Evolutionary conservation across 37 sponge, comb jelly and placozoan species (phyloP).

Genomic region (Diacarnus erythraeanus): DNA sequence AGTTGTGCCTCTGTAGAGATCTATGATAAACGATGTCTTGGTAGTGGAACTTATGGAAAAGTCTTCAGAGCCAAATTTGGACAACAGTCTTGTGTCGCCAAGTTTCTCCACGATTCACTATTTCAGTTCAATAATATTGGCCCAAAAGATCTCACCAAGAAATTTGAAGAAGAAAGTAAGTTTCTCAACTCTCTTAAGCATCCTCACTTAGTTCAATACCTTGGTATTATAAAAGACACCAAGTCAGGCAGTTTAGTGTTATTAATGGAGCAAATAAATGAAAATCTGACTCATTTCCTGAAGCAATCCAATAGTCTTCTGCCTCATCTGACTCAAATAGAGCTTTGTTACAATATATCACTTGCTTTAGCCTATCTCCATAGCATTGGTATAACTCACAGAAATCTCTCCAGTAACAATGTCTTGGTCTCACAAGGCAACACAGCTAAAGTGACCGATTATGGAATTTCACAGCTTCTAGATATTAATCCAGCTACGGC

Average conservation of each 20-base stretch:
- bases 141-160: background rate
- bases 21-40: background rate
- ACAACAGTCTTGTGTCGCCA: slow-evolving; percentile 30
- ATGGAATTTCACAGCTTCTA: background rate
- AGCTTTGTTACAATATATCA: background rate
- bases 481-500: background rate
- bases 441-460: background rate
- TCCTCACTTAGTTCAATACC: slow-evolving; percentile 32
- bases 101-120: slow-evolving; percentile 14
- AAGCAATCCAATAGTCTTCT: slow-evolving; percentile 3
- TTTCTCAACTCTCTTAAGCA: slow-evolving; percentile 22
- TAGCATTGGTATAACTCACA: slow-evolving; percentile 61
- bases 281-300: slow-evolving; percentile 49
- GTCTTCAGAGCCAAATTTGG: slow-evolving; percentile 44
- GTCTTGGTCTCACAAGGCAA: slow-evolving; percentile 24
- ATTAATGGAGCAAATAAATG: slow-evolving; percentile 56
- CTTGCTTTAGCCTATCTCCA: slow-evolving; percentile 69
- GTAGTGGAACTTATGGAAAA: slow-evolving; percentile 29
- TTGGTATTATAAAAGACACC: slow-evolving; percentile 19
- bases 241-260: slow-evolving; percentile 2
- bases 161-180: background rate
- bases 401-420: slow-evolving; percentile 70
- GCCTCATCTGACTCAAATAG: background rate
- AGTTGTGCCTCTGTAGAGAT: background rate
- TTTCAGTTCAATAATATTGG: background rate